Evolutionary conservation across 2,888 invertebrate genomes (phyloP), one percentile per base, ranked within the genome.

Genomic region (Selenia dentaria): DNA sequence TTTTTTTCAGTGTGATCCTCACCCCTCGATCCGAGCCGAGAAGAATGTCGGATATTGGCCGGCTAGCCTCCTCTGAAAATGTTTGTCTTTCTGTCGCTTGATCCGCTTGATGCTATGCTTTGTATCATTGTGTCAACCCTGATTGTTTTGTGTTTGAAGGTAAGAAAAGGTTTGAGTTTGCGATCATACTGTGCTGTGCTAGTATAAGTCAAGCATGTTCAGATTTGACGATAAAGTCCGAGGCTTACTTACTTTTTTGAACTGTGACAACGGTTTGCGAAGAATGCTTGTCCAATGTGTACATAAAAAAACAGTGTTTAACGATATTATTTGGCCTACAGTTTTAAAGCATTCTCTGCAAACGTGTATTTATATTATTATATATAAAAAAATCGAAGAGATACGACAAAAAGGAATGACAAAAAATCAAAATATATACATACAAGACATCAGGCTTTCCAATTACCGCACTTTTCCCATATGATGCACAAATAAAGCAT

Each of bases 21-120:
- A 91, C 91, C 91, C 91, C 91, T 89, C 91, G 92, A 92, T 92
- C 92, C 86, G 91, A 92, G 88, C 83, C 82, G 74, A 74, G 83
- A 83, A 83, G 83, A 83, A 64, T 76, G 77, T 80, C 82, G 80
- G 79, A 70, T 88, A 79, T 68, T 79, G 76, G 81, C 84, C 87
- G 89, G 89, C 89, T 89, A 90, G 84, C 89, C 89, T 89, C 89
- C 90, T 91, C 85, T 86, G 84, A 86, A 90, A 83, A 79, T 90
- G 84, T 88, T 86, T 87, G 76, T 57, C 2, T 31, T 26, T 84
- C 79, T 86, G 59, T 89, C 78, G 83, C 83, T 85, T 86, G 64
- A 67, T 68, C 60, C 70, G 85, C 88, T 87, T 87, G 64, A 65
- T 64, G 87, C 85, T 83, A 74, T 80, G 88, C 86, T 87, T 72